phyloP scores from a whole-genome alignment of 2,888 invertebrate species.

The Sarcophaga variegata region DNA sequence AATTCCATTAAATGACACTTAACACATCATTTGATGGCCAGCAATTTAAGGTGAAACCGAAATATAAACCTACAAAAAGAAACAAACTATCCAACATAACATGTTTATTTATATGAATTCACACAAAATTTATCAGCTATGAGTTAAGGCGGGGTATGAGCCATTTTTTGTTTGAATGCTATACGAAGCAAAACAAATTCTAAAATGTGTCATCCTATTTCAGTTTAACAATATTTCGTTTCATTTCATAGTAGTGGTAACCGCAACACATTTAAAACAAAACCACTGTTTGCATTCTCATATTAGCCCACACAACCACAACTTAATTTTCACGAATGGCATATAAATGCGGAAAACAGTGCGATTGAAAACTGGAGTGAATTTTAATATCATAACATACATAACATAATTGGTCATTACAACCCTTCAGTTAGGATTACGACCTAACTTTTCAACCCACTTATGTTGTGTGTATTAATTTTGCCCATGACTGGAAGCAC shows the following conservation, averaged over 20 bases:
- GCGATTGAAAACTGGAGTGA: no score
- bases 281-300: slow-evolving; percentile 69
- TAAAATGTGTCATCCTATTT: slow-evolving; percentile 65
- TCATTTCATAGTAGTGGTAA: slow-evolving; percentile 51
- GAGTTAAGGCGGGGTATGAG: neutral
- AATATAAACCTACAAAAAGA: slow-evolving; percentile 59
- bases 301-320: slow-evolving; percentile 68
- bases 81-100: slow-evolving; percentile 16
- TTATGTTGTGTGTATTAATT: no score
- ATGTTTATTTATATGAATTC: neutral
- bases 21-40: slow-evolving; percentile 65
- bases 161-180: neutral
- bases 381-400: no score
- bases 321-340: slow-evolving; percentile 67
- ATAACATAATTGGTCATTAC: no score
- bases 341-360: slow-evolving; percentile 23
- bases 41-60: slow-evolving; percentile 64
- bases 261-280: slow-evolving; percentile 68
- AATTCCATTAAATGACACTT: slow-evolving; percentile 66
- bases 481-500: no score
- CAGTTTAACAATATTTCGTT: slow-evolving; percentile 57
- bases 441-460: no score
- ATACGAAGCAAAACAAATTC: slow-evolving; percentile 13
- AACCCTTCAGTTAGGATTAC: no score
- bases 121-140: no score